Base-by-base conservation (phyloP, 92 coral and sea anemone genomes). In the Actinernus sp. region DNA sequence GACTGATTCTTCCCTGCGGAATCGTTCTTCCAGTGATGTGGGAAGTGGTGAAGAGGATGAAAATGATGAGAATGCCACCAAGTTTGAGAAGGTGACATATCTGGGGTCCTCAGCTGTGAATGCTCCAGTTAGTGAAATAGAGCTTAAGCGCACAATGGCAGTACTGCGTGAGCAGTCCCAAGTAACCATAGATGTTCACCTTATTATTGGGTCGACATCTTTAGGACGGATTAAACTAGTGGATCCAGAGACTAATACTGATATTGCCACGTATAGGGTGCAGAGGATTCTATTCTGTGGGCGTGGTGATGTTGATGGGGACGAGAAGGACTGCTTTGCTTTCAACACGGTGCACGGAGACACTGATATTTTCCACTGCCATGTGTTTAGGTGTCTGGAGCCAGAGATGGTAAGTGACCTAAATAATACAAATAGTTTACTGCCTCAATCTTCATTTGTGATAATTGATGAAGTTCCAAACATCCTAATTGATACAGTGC, bases 51-150 rank as follows among this genome's bases (percentile, higher is more conserved):
- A 80, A 18, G 96, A 81, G 9, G 89, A 76, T 32, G 68, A 31
- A 32, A 60, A 37, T 26, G 89, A 88, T 26, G 96, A 80, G 26
- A 68, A 91, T 73, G 92, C 88, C 4, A 40, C 68, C n/a, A 34
- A 72, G 28, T 95, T 91, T 59, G 82, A 76, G 49, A 63, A 88
- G 0, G 86, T 95, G 28, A 95, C 95, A 1, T 95, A 95, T 48
- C 67, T 95, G 23, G 98, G 98, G 13, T 93, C 98, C 23, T 93
- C 98, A n/a, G 87, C 97, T 33, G 98, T 93, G 23, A 92, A 93
- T 83, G 98, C 98, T 4, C 98, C 98, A 6, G 97, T 93, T 3
- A 93, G 98, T 52, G 98, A 93, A 47, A 81, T 77, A 54, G 98
- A 93, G 54, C 58, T 93, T 53, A 93, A 90, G 53, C 75, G 98